These are phyloP conservation scores for Corythoichthys haematopterus DNA, from an alignment of 2,113 vertebrate genomes.

Conservation along the genomic window DNA sequence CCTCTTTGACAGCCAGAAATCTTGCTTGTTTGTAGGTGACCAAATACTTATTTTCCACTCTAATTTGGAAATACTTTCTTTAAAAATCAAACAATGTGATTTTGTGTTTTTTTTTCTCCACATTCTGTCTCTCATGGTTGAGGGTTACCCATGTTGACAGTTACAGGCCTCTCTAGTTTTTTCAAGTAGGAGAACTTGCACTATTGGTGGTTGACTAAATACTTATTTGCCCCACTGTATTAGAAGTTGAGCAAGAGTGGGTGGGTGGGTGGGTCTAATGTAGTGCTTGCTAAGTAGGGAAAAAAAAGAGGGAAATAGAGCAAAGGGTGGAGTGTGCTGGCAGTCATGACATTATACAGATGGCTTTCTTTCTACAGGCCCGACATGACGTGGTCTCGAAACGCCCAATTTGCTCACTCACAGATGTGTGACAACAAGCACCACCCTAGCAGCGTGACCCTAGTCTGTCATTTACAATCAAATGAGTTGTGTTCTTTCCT, in stretches of 20 bases:
- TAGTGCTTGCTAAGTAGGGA: not conserved
- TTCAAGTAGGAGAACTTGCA: too few species aligned
- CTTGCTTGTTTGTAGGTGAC: too few species aligned
- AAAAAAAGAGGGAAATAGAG: constrained; percentile 17
- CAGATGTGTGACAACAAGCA: constrained; percentile 39
- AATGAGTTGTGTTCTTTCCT: constrained; percentile 4
- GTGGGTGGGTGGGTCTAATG: constrained; percentile 5
- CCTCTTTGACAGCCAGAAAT: too few species aligned
- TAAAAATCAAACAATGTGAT: too few species aligned
- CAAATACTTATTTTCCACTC: too few species aligned
- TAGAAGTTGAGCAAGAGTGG: constrained; percentile 14
- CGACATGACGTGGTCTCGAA: constrained; percentile 32
- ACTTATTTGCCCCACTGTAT: not conserved
- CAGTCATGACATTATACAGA: constrained; percentile 60
- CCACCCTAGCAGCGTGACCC: constrained; percentile 33
- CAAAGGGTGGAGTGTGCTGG: constrained; percentile 52
- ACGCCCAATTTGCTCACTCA: constrained; percentile 22
- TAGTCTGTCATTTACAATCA: constrained; percentile 1
- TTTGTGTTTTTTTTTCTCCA: too few species aligned
- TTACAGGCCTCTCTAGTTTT: too few species aligned
- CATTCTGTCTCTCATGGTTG: too few species aligned
- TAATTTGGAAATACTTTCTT: too few species aligned
- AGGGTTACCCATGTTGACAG: too few species aligned
- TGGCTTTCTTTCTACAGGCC: constrained; percentile 33
- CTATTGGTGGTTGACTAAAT: too few species aligned